Evolutionary conservation across 2,113 vertebrate genomes (phyloP).

Genomic region (Cyphomyrus discorhynchus): DNA sequence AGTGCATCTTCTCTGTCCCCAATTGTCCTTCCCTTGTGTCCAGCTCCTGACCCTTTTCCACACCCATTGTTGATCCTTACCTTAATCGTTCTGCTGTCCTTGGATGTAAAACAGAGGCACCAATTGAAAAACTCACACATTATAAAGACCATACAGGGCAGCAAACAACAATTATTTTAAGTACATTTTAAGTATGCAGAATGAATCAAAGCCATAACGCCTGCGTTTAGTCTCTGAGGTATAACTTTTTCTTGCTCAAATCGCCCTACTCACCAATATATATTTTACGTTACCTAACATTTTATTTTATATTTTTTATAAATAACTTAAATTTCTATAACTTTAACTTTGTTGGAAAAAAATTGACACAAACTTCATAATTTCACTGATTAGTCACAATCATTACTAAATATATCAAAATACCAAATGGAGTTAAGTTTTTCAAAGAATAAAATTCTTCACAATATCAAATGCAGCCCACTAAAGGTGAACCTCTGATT

Average conservation of each 20-base stretch:
- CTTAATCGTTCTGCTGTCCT: background rate
- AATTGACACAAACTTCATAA: background rate
- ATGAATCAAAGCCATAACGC: background rate
- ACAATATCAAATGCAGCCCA: background rate
- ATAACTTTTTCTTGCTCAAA: background rate
- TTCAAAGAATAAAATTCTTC: background rate
- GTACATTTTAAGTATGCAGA: background rate
- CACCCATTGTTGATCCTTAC: slow-evolving; percentile 2
- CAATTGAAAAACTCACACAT: background rate
- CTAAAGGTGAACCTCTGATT: background rate
- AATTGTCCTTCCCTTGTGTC: slow-evolving; percentile 18
- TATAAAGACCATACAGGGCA: background rate
- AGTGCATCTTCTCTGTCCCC: slow-evolving; percentile 29
- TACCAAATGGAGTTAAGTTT: background rate
- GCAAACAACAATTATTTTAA: background rate
- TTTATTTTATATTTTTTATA: background rate
- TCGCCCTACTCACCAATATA: background rate
- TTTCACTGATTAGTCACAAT: background rate
- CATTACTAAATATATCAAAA: background rate
- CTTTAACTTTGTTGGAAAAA: background rate
- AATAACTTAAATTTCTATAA: background rate
- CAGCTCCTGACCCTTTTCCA: background rate
- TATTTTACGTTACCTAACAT: background rate
- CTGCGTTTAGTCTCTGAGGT: background rate
- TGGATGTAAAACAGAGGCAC: slow-evolving; percentile 6